These are phyloP conservation scores for Vespertilio murinus DNA, from an alignment of 2,797 vertebrate species.

Conservation along the genomic window DNA sequence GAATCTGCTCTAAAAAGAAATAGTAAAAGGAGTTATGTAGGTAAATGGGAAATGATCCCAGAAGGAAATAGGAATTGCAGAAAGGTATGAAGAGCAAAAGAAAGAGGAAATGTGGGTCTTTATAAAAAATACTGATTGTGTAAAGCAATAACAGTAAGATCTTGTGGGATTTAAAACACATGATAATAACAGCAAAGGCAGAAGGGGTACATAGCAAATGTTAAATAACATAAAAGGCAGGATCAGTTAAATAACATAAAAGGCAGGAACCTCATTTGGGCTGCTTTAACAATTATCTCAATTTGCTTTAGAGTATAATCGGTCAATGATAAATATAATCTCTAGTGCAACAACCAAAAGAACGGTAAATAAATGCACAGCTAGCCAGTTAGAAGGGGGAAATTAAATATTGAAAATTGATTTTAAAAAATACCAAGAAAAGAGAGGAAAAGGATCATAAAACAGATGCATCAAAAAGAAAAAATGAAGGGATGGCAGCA, in stretches of 20 bases:
- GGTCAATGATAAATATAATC: background rate
- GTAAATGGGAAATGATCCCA: background rate
- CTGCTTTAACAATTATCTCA: too few relatives aligned
- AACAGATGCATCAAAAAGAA: background rate
- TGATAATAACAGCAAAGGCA: background rate
- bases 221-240: too few relatives aligned
- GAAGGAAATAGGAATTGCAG: background rate
- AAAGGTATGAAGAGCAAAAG: background rate
- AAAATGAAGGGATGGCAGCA: background rate
- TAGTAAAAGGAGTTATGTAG: background rate
- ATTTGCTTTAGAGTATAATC: background rate
- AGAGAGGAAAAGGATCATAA: background rate
- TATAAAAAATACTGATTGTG: background rate
- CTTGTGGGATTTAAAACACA: background rate
- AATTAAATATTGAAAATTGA: background rate
- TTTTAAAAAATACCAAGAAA: background rate
- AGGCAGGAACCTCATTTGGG: too few relatives aligned
- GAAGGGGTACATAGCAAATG: background rate
- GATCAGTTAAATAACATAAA: too few relatives aligned
- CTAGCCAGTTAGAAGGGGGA: background rate
- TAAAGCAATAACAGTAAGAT: background rate
- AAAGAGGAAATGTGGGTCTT: background rate
- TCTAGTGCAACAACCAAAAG: background rate
- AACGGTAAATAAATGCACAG: background rate
- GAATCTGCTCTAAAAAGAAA: conserved; percentile 27